Evolutionary conservation across 2,888 invertebrate species (phyloP).

Genomic region (Pseudanteris insignis): DNA sequence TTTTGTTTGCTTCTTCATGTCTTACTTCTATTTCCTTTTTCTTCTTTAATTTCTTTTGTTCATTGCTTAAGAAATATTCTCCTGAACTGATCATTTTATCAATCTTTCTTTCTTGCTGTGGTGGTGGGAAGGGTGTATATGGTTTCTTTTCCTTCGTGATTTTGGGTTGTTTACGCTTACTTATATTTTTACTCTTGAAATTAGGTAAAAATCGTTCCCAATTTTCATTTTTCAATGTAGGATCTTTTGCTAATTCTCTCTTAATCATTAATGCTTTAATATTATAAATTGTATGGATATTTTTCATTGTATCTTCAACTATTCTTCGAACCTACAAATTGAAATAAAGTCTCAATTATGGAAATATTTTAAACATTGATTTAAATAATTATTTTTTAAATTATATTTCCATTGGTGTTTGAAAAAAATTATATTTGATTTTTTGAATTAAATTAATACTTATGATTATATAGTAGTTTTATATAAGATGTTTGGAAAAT

Average conservation of each 20-base stretch:
- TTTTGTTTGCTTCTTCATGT: conserved; percentile 77
- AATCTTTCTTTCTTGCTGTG: conserved; percentile 90
- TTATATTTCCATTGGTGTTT: no score
- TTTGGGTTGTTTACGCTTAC: conserved; percentile 87
- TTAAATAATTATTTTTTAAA: no score
- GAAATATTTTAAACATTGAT: no score
- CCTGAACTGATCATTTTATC: conserved; percentile 94
- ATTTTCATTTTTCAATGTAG: conserved; percentile 88
- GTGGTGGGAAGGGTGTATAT: conserved; percentile 98
- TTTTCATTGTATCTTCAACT: conserved; percentile 97
- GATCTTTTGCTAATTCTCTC: conserved; percentile 92
- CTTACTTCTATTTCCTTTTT: conserved; percentile 81
- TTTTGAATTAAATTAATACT: no score
- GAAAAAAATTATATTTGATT: no score
- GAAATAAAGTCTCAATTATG: no score
- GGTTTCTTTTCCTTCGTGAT: conserved; percentile 89
- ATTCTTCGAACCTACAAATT: conserved; percentile 77
- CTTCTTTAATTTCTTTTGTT: conserved; percentile 77
- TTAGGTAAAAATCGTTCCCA: conserved; percentile 98
- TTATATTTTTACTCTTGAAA: conserved; percentile 89
- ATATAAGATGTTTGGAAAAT: no score
- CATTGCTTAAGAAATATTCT: conserved; percentile 94
- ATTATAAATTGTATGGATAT: conserved; percentile 98
- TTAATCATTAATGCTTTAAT: conserved; percentile 98
- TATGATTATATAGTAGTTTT: no score